Evolutionary conservation across 2,888 invertebrate species (phyloP).

Genomic region (Patella depressa): DNA sequence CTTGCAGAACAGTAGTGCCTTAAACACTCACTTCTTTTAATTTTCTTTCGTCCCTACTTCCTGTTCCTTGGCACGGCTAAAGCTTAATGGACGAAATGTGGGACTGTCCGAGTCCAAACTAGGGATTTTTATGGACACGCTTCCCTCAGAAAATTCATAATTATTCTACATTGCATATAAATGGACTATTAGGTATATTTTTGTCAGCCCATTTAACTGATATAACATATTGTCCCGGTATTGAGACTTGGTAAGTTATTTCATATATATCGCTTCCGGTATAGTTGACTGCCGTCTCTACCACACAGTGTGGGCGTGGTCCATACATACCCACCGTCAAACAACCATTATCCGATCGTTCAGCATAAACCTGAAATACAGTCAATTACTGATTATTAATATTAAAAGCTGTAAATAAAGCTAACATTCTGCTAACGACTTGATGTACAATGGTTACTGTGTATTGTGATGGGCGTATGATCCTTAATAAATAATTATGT

Average conservation of each 20-base stretch:
- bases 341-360: slow-evolving; percentile 51
- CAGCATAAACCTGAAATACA: slow-evolving; percentile 56
- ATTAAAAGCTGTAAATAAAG: background rate
- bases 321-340: slow-evolving; percentile 63
- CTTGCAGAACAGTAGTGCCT: too few species aligned
- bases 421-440: too few species aligned
- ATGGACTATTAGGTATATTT: slow-evolving; percentile 59
- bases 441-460: too few species aligned
- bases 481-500: background rate
- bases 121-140: too few species aligned
- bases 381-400: background rate
- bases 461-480: background rate
- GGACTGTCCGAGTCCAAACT: too few species aligned
- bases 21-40: too few species aligned
- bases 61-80: too few species aligned
- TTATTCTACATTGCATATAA: slow-evolving; percentile 46
- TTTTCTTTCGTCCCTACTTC: too few species aligned
- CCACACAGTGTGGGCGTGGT: slow-evolving; percentile 55
- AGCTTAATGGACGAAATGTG: too few species aligned
- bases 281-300: slow-evolving; percentile 63
- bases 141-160: background rate
- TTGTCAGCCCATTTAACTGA: slow-evolving; percentile 62
- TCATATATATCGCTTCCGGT: slow-evolving; percentile 67
- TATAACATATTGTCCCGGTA: slow-evolving; percentile 66
- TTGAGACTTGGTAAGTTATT: slow-evolving; percentile 63